Percentiles rank a stretch among this genome's conserved stretches.
Evolutionary conservation across 2,113 vertebrate species (phyloP).

Genomic region (Leiothrix lutea): DNA sequence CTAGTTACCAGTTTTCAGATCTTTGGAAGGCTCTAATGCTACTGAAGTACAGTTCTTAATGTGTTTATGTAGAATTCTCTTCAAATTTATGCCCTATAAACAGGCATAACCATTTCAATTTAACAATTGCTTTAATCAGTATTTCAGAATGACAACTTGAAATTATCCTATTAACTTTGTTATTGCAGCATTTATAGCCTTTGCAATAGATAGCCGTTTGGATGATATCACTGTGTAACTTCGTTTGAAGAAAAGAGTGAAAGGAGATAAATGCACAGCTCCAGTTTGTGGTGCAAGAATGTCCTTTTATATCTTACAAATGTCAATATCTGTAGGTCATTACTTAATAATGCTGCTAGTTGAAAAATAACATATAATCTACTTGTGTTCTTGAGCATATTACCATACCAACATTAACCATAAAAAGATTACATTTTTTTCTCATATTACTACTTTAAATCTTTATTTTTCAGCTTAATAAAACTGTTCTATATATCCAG

Average conservation of each 20-base stretch:
- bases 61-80: constrained; percentile 17
- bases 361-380: neutral
- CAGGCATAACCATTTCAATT: constrained; percentile 37
- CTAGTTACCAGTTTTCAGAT: neutral
- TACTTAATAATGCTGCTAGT: neutral
- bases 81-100: constrained; percentile 35
- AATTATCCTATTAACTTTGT: constrained; percentile 64
- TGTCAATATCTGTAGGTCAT: neutral
- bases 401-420: neutral
- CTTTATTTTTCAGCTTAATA: neutral
- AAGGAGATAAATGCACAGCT: neutral
- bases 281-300: neutral
- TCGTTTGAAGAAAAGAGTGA: neutral
- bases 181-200: constrained; percentile 52
- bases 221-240: neutral
- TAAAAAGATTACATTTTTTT: neutral
- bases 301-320: neutral
- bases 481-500: neutral
- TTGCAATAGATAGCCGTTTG: neutral
- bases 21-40: neutral
- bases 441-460: neutral
- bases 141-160: constrained; percentile 58
- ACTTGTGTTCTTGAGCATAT: neutral
- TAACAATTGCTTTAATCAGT: constrained; percentile 66
- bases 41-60: constrained; percentile 41